Conservation (phyloP, 1,140 invertebrate species). For the Aphis craccivora region DNA sequence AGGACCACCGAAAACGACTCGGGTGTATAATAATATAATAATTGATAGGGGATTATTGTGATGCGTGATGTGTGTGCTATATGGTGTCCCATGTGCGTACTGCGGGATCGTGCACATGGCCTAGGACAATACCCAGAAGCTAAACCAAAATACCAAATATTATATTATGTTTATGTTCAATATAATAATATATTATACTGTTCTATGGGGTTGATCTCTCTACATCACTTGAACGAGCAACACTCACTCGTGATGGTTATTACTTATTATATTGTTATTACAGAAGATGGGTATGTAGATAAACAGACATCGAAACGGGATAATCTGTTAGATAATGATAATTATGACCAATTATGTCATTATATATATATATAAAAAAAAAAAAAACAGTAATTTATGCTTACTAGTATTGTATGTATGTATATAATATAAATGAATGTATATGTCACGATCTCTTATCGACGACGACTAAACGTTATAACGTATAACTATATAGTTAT, state of each 20-base stretch:
- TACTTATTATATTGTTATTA: background rate
- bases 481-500: background rate
- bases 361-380: background rate
- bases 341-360: constrained; percentile 32
- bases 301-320: background rate
- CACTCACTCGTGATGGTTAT: background rate
- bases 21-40: background rate
- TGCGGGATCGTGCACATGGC: constrained; percentile 12
- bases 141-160: background rate
- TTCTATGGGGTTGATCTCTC: background rate
- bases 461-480: too few relatives aligned
- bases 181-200: background rate
- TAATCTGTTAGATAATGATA: background rate
- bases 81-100: background rate
- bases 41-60: background rate
- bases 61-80: background rate
- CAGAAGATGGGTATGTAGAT: background rate
- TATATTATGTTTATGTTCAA: background rate
- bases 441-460: background rate
- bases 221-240: background rate
- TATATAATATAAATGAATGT: background rate
- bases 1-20: background rate
- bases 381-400: background rate
- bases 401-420: background rate
- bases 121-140: constrained; percentile 50